A percentile compares a stretch with the other conserved stretches of the same genome.
Evolutionary conservation across 30 jellyfish, hydroid and myxozoan genomes (phyloP).

Genomic region (Cassiopea andromeda): DNA sequence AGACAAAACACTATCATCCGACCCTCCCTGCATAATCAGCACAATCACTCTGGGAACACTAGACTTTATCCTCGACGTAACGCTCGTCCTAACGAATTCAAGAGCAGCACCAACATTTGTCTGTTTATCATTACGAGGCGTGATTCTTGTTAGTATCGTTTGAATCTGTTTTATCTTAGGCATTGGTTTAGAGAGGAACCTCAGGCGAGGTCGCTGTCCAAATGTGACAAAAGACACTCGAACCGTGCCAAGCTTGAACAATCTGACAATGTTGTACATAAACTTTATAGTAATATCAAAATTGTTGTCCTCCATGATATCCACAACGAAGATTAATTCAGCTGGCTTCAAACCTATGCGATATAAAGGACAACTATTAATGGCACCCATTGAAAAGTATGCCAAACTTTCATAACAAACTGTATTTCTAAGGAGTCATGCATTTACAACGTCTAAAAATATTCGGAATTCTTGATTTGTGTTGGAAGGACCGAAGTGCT

Average conservation of each 20-base stretch:
- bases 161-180: constrained; percentile 44
- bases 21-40: constrained; percentile 69
- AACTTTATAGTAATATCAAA: constrained; percentile 58
- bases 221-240: constrained; percentile 49
- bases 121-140: constrained; percentile 38
- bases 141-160: constrained; percentile 25
- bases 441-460: no score
- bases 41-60: constrained; percentile 39
- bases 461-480: no score
- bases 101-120: constrained; percentile 57
- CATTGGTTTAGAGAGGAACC: constrained; percentile 25
- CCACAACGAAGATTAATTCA: constrained; percentile 63
- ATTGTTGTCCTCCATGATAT: constrained; percentile 42
- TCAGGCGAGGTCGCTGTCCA: constrained; percentile 45
- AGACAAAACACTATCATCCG: constrained; percentile 59
- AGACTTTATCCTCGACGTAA: constrained; percentile 23
- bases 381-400: no score
- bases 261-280: constrained; percentile 62
- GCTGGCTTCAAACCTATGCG: constrained; percentile 30
- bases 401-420: no score
- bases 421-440: no score
- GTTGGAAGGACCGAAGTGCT: no score
- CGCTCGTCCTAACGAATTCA: constrained; percentile 33
- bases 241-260: constrained; percentile 52
- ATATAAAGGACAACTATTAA: neutral